Conservation (phyloP, 2,888 invertebrate genomes). For the Antheraea yamamai region DNA sequence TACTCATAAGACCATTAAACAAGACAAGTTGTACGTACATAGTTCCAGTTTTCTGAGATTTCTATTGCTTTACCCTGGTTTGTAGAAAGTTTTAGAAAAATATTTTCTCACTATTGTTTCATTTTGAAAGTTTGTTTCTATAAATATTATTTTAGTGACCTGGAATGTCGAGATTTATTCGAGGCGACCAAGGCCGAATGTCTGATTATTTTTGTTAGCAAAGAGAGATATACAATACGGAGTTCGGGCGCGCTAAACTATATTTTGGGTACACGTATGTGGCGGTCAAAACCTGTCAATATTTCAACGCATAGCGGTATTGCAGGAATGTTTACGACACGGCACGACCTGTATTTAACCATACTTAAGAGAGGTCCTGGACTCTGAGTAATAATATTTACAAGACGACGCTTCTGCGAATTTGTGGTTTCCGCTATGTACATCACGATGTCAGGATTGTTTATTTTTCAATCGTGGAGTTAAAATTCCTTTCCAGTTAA, state of each 20-base stretch:
- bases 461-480: not conserved
- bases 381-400: constrained; percentile 62
- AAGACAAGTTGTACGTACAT: constrained; percentile 4
- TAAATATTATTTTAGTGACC: constrained; percentile 18
- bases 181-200: constrained; percentile 8
- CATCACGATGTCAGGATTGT: constrained; percentile 1
- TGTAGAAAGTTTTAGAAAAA: constrained; percentile 10
- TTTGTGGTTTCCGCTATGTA: constrained; percentile 59
- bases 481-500: not conserved
- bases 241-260: not conserved
- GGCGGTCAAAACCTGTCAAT: constrained; percentile 54
- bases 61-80: constrained; percentile 2
- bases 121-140: constrained; percentile 12
- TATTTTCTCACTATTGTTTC: constrained; percentile 16
- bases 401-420: constrained; percentile 61
- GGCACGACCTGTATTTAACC: constrained; percentile 25
- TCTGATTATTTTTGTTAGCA: constrained; percentile 10
- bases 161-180: constrained; percentile 5
- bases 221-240: not conserved
- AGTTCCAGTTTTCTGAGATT: constrained; percentile 9
- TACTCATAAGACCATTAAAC: not conserved
- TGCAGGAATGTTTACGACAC: constrained; percentile 47
- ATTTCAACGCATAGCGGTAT: constrained; percentile 55
- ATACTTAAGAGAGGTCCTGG: constrained; percentile 25
- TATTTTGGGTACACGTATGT: constrained; percentile 8